phyloP scores from a whole-genome alignment of 2,888 invertebrate species.

The Tiphia femorata region DNA sequence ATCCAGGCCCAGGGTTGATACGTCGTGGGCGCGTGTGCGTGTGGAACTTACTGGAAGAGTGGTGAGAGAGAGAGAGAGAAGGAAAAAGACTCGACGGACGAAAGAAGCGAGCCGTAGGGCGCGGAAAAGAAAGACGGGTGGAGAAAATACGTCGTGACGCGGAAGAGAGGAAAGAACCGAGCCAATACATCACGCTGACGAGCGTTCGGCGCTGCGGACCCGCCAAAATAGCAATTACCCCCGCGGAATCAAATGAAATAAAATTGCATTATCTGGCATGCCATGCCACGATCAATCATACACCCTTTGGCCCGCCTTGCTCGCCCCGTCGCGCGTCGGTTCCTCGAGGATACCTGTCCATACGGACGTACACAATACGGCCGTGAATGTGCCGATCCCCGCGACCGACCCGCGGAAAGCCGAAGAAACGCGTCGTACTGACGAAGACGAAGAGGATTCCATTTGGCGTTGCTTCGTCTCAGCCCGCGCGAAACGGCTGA shows the following conservation, averaged over 20 bases:
- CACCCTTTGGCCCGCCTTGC: constrained; percentile 55
- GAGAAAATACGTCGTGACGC: constrained; percentile 22
- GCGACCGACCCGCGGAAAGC: constrained; percentile 13
- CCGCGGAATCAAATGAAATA: constrained; percentile 68
- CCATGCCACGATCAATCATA: constrained; percentile 67
- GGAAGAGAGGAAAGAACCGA: constrained; percentile 40
- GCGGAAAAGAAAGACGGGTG: constrained; percentile 10
- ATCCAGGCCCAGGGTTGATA: constrained; percentile 45
- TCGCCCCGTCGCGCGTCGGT: constrained; percentile 29
- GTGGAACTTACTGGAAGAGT: no score
- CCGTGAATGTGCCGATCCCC: constrained; percentile 15
- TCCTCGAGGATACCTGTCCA: constrained; percentile 42
- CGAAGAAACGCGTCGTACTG: constrained; percentile 15
- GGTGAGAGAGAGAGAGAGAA: constrained; percentile 8
- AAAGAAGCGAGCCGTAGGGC: constrained; percentile 13
- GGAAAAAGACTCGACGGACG: background rate
- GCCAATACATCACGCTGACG: constrained; percentile 66
- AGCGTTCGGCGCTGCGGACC: constrained; percentile 56
- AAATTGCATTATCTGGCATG: constrained; percentile 69
- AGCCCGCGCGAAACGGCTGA: no score
- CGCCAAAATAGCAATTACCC: constrained; percentile 68
- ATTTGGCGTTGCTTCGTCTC: no score
- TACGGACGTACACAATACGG: constrained; percentile 18
- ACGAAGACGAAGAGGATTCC: constrained; percentile 41
- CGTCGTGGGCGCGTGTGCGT: constrained; percentile 30